A percentile compares a stretch with the other conserved stretches of the same genome.
Evolutionary conservation across 2,113 vertebrate species (phyloP).

Genomic region (Picathartes gymnocephalus): DNA sequence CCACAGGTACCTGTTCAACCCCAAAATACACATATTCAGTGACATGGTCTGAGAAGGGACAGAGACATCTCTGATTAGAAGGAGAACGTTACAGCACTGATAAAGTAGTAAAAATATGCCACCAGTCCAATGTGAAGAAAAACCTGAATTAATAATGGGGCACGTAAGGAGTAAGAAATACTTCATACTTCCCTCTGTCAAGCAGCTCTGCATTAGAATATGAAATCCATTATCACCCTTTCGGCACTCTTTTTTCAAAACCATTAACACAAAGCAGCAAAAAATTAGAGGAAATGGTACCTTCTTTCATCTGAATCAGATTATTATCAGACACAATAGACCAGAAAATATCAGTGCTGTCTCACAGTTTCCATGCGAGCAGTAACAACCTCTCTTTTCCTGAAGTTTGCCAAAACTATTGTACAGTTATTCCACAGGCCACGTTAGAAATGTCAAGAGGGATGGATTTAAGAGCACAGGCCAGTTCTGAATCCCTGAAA

Average conservation of each 20-base stretch:
- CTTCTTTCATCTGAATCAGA: background rate
- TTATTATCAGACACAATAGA: background rate
- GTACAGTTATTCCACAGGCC: background rate
- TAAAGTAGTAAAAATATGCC: background rate
- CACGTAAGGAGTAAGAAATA: background rate
- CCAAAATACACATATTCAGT: background rate
- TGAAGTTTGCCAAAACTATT: background rate
- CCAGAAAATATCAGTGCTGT: background rate
- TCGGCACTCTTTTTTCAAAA: background rate
- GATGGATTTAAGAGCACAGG: background rate
- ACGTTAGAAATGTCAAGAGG: background rate
- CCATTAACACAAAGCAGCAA: background rate
- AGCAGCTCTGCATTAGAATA: background rate
- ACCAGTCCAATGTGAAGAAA: background rate
- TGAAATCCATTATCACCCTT: background rate
- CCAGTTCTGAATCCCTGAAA: background rate
- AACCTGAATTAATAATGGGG: background rate
- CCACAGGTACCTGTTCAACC: constrained; percentile 75
- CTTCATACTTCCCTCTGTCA: background rate
- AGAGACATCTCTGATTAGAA: background rate
- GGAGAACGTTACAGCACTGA: background rate
- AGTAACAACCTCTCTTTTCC: background rate
- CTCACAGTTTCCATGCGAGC: background rate
- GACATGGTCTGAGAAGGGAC: background rate
- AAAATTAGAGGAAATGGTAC: background rate